Percentiles rank a stretch among this genome's conserved stretches.
These are phyloP conservation scores for Erithacus rubecula DNA, from an alignment of 2,797 vertebrate species.

Conservation along the genomic window DNA sequence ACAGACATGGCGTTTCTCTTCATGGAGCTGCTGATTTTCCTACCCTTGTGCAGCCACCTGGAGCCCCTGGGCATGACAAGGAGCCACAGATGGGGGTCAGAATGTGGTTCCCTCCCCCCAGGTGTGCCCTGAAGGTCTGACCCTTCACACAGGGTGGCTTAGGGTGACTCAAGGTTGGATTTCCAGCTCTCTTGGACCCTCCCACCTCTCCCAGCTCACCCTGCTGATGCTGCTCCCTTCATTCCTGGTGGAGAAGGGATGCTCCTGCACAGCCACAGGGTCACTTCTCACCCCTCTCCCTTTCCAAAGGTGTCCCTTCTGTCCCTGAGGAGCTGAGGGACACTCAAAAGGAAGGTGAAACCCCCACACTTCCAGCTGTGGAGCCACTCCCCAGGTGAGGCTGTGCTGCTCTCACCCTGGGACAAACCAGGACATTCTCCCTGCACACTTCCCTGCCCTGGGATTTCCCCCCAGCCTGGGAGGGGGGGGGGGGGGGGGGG, in stretches of 20 bases:
- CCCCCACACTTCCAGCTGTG: rapidly evolving
- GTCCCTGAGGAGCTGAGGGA: not conserved
- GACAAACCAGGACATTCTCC: not conserved
- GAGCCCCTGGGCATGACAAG: not conserved
- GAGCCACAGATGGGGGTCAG: not conserved
- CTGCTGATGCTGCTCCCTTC: not conserved
- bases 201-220: not conserved
- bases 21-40: not conserved
- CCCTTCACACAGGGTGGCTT: not conserved
- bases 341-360: not conserved
- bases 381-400: not conserved
- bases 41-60: not conserved
- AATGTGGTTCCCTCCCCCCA: not conserved
- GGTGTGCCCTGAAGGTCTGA: not conserved
- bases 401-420: not conserved
- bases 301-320: not conserved
- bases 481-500: not conserved
- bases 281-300: not conserved
- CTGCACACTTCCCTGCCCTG: not conserved
- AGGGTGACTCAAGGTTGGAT: not conserved
- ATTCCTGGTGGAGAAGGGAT: not conserved
- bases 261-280: not conserved
- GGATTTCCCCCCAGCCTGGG: not conserved
- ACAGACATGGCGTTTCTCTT: rapidly evolving
- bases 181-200: not conserved